Percentiles rank a stretch among this genome's conserved stretches.
phyloP scores from a whole-genome alignment of 1,140 invertebrate genomes.

The Fopius arisanus region DNA sequence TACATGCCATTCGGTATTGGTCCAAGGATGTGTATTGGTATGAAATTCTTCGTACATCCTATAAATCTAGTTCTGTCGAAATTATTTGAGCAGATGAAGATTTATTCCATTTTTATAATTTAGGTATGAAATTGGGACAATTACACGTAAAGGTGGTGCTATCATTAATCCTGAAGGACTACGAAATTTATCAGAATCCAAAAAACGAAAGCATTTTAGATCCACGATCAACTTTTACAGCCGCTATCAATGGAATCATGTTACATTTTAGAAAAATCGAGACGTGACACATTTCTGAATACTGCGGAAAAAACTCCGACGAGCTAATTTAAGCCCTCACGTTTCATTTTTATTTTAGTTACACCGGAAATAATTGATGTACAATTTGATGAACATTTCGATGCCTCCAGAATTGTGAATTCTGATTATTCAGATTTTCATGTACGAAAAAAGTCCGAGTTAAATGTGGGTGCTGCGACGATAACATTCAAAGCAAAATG shows the following conservation, averaged over 20 bases:
- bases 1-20: slow-evolving; percentile 45
- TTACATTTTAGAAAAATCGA: background rate
- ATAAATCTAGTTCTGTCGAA: slow-evolving; percentile 9
- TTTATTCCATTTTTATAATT: background rate
- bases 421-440: no score
- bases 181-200: slow-evolving; percentile 57
- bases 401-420: background rate
- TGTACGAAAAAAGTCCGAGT: no score
- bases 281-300: background rate
- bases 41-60: background rate
- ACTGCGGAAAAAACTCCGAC: no score
- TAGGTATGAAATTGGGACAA: slow-evolving; percentile 71
- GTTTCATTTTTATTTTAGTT: no score
- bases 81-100: background rate
- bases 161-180: slow-evolving; percentile 60
- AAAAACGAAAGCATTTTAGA: slow-evolving; percentile 43
- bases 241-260: background rate
- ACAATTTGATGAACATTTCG: background rate
- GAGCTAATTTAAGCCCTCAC: no score
- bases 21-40: slow-evolving; percentile 47
- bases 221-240: background rate
- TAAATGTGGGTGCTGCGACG: no score
- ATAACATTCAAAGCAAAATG: no score
- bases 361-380: background rate
- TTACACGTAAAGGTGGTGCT: slow-evolving; percentile 73